Base-by-base conservation (phyloP, 2,888 invertebrate species). In the Drosophila niveifrons region DNA sequence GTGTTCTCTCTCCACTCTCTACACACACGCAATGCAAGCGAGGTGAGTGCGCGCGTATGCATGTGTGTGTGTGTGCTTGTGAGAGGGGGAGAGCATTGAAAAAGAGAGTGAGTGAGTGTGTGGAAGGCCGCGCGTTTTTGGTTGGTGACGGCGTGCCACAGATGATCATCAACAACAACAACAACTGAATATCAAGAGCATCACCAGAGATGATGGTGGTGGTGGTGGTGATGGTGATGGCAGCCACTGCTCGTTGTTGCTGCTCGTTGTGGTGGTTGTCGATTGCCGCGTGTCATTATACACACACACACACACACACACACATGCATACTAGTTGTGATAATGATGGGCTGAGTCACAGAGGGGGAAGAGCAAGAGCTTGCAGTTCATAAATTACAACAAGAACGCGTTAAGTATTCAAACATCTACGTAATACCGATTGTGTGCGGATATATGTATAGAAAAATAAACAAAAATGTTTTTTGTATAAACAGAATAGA, bases 101-200 rank as follows among this genome's bases (percentile, higher is more conserved):
- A 11, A 13, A 11, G 78, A 47, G 81, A 71, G 70, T 64, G 77
- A 66, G 81, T 81, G 78, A 65, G 79, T 80, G 66, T 78, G 81
- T 62, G 79, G 71, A 79, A 71, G 80, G 80, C 78, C 80, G 88
- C 83, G 88, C 86, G 83, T 84, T 84, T 83, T 88, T 84, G 83
- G 83, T 84, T 84, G 82, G 82, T 75, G 82, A 87, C 79, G 82
- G 82, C 81, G 67, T 71, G 87, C 82, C 87, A 78, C 82, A 86
- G 87, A 81, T 81, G 86, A 82, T 82, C 66, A 83, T 80, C 70
- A 80, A 44, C 63, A 70, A 70, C 29, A 57, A 66, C 69, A 44
- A 44, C 72, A 63, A 11, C 56, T 23, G 23, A 63, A 36, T 29
- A 66, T 59, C 28, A 50, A 39, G 43, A 70, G 56, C 43, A 55